These are phyloP conservation scores for Falco berigora DNA, from an alignment of 2,797 vertebrate genomes.

Conservation along the genomic window DNA sequence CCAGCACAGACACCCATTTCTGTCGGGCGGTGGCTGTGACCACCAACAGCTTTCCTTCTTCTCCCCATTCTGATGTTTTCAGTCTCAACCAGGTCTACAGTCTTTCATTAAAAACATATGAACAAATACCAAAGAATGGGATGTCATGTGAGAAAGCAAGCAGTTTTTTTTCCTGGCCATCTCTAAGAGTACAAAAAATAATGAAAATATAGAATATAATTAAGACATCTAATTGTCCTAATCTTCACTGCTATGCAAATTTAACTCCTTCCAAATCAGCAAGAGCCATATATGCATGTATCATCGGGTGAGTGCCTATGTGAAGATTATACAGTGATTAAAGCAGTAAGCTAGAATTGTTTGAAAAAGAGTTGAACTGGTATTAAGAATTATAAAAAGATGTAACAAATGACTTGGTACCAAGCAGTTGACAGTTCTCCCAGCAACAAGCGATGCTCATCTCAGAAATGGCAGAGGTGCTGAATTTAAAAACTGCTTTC, in stretches of 20 bases:
- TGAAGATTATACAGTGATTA: neutral
- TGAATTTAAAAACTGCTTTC: neutral
- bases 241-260: neutral
- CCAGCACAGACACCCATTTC: rapidly evolving
- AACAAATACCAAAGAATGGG: neutral
- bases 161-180: neutral
- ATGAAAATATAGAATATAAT: neutral
- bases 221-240: neutral
- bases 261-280: neutral
- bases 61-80: neutral
- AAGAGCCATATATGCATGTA: neutral
- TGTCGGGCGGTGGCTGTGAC: neutral
- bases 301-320: neutral
- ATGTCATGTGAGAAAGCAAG: neutral
- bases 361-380: neutral
- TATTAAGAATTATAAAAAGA: neutral
- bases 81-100: neutral
- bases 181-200: neutral
- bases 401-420: neutral
- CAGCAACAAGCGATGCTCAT: neutral
- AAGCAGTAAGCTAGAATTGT: neutral
- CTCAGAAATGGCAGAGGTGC: neutral
- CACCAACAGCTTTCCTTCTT: neutral
- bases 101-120: neutral
- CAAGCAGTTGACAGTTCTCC: neutral